phyloP scores from a whole-genome alignment of 2,797 vertebrate species.

The Chanos chanos region DNA sequence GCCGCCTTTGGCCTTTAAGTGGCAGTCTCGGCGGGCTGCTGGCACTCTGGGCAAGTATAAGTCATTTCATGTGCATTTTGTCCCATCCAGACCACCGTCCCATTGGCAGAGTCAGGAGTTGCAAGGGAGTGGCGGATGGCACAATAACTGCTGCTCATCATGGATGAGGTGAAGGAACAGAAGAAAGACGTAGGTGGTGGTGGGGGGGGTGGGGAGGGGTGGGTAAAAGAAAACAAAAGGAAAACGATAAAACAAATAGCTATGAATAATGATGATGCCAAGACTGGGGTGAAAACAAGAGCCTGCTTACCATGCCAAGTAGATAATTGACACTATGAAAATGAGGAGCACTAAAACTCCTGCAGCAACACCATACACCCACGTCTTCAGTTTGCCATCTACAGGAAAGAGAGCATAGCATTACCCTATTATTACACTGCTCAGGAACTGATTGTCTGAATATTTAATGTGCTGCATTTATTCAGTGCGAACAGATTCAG shows the following conservation, averaged over 20 bases:
- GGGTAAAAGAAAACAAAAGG: neutral
- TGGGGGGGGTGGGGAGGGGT: constrained; percentile 1
- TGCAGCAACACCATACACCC: constrained; percentile 97
- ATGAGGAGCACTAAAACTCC: constrained; percentile 95
- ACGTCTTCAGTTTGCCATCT: constrained; percentile 98
- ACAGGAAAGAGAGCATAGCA: constrained; percentile 55
- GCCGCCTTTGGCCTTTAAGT: constrained; percentile 47
- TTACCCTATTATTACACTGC: no score
- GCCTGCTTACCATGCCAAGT: constrained; percentile 96
- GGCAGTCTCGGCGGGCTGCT: constrained; percentile 60
- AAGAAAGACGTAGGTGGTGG: constrained; percentile 9
- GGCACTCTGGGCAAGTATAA: constrained; percentile 74
- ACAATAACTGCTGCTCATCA: constrained; percentile 67
- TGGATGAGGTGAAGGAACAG: constrained; percentile 14
- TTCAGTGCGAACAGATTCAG: no score
- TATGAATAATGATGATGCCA: neutral
- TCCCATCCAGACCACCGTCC: constrained; percentile 61
- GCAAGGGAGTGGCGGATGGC: constrained; percentile 62
- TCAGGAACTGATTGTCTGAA: no score
- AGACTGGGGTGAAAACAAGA: constrained; percentile 19
- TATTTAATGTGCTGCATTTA: no score
- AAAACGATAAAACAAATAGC: constrained; percentile 1
- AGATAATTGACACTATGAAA: constrained; percentile 99
- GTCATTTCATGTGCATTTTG: constrained; percentile 65
- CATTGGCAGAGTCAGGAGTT: constrained; percentile 63